Evolutionary conservation across 2,797 vertebrate genomes (phyloP), one percentile per base, ranked within the genome.

Genomic region (Chloroceryle inda): DNA sequence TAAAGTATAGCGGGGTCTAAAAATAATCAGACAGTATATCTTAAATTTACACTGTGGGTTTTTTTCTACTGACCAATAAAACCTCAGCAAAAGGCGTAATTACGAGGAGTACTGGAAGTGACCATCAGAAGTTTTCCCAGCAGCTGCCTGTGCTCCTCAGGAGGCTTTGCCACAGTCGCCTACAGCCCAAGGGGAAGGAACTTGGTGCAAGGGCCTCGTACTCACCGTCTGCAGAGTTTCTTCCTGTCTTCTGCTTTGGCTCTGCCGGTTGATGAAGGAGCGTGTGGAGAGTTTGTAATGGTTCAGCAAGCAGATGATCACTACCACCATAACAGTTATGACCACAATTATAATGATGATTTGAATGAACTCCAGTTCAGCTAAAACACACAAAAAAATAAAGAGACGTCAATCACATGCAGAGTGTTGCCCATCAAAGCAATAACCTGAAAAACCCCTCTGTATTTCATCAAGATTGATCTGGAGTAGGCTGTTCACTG

Each of bases 291-390:
- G 98, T 95, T 99, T 99, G 98, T 99, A 99, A 98, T 99, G 99
- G 97, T 99, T 99, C 97, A 99, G 98, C 97, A 99, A 97, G 98
- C 98, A 99, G 97, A 99, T 98, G 96, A 99, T 98, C 90, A 99
- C 99, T 95, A 99, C 98, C 79, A 99, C 99, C 99, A 99, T 99
- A 98, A 99, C 99, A 27, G 99, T 99, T 98, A 99, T 99, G 97
- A 99, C 99, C 97, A 99, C 99, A 14, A 99, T 98, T 91, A 99
- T 99, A 96, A 99, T 98, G 98, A 99, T 97, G 95, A 99, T 99
- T 97, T 99, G 99, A 98, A 99, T 98, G 93, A 99, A 99, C 98
- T 99, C 98, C 98, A 99, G 98, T 97, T 99, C 98, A 97, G 99
- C 99, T 99, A 97, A 31, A 82, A 96, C 5, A 56, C 83, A 90